These are phyloP conservation scores for Geotria australis DNA, from an alignment of 2,797 vertebrate genomes.

Conservation along the genomic window DNA sequence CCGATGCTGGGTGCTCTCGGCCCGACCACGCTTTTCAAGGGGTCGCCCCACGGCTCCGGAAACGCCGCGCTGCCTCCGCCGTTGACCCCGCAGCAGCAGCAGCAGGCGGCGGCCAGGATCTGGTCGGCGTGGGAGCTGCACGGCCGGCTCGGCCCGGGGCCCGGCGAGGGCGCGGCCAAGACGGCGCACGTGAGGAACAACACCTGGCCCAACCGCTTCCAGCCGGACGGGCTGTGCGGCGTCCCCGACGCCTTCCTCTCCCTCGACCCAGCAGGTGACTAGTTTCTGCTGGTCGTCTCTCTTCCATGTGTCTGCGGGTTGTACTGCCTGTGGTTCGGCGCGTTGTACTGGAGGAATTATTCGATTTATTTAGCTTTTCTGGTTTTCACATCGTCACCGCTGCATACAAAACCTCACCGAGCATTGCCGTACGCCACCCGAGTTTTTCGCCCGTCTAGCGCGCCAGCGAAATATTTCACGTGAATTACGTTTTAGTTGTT, in stretches of 20 bases:
- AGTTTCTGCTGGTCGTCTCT: too few species aligned
- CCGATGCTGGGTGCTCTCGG: too few species aligned
- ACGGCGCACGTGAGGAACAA: conserved; percentile 96
- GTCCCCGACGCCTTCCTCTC: conserved; percentile 65
- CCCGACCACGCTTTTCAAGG: too few species aligned
- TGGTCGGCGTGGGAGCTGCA: conserved; percentile 2
- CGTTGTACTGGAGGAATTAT: neutral
- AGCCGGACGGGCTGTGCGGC: conserved; percentile 49
- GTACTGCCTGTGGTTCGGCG: too few species aligned
- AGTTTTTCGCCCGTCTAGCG: too few species aligned
- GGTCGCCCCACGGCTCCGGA: conserved; percentile 10
- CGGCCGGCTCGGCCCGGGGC: conserved; percentile 18
- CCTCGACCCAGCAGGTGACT: conserved; percentile 74
- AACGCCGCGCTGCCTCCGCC: conserved; percentile 21
- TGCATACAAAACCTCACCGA: too few species aligned
- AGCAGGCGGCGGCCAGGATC: conserved; percentile 26
- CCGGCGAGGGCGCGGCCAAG: conserved; percentile 13
- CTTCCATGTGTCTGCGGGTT: too few species aligned
- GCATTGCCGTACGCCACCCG: too few species aligned
- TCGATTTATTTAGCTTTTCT: conserved; percentile 1
- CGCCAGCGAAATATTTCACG: too few species aligned
- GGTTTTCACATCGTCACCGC: conserved; percentile 6
- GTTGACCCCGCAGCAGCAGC: conserved; percentile 22
- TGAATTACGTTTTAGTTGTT: too few species aligned
- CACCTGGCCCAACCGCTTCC: conserved; percentile 94